Evolutionary conservation across 1,140 invertebrate genomes (phyloP).

Genomic region (Rhizoglyphus robini): DNA sequence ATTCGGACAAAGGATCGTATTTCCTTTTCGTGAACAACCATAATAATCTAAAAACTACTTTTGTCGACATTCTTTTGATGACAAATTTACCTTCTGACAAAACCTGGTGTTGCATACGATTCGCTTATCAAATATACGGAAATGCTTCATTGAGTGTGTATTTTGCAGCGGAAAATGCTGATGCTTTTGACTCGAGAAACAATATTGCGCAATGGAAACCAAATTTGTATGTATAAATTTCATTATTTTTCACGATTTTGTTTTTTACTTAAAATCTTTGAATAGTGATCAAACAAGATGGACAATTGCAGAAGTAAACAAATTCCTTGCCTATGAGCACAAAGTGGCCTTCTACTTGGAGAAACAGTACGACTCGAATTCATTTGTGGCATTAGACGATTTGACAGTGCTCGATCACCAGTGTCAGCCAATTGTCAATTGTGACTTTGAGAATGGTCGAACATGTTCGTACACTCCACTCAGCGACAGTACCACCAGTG

Average conservation of each 20-base stretch:
- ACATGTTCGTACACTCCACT: background rate
- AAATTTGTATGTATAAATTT: background rate
- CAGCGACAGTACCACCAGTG: background rate
- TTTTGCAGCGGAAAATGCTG: background rate
- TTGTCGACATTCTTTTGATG: background rate
- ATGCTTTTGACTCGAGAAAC: background rate
- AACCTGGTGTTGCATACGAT: background rate
- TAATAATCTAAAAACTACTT: background rate
- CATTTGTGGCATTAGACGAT: conserved; percentile 25
- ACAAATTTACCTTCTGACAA: background rate
- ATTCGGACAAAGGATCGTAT: background rate
- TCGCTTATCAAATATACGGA: background rate
- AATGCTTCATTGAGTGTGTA: background rate
- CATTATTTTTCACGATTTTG: no score
- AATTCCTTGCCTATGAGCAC: background rate
- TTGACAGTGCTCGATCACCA: conserved; percentile 18
- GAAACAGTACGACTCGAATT: background rate
- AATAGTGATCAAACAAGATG: background rate
- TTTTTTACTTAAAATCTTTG: no score
- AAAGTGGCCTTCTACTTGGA: background rate
- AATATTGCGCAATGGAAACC: background rate
- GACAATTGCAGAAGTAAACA: background rate
- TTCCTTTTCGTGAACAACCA: background rate
- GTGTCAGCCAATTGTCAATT: conserved; percentile 21
- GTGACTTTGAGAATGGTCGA: conserved; percentile 24